Base-by-base conservation (phyloP, 2,797 vertebrate genomes). In the Mormyrops attenuatus region DNA sequence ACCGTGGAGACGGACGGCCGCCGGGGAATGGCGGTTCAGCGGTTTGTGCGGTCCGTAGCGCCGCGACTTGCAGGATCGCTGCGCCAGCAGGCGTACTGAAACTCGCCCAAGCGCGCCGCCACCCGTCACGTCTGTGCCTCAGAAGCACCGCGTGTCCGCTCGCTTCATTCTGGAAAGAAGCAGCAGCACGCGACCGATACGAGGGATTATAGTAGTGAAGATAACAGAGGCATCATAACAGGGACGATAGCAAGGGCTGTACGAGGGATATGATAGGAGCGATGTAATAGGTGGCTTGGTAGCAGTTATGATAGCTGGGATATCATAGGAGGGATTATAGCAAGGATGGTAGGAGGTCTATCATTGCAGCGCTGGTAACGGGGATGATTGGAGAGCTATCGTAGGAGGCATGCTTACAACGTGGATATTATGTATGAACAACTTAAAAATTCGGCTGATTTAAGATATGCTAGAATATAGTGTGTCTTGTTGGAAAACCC, bases 71-170 rank as follows among this genome's bases (percentile, higher is more conserved):
- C 30, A 38, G 30, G 66, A 15, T 73, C 30, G 77, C 77, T 82
- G 77, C 77, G 77, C 77, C 38, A 82, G 77, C 77, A 47, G 77
- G 77, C 77, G 20, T n/a, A 82, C 17, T 82, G 77, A 82, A 44
- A 82, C 38, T 6, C 41, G 77, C 15, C 77, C 77, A n/a, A 47
- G 38, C 38, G 38, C 77, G 77, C 77, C 38, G 77, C 77, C 77
- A 82, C 30, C 17, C 77, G 77, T 82, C 77, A 47, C 17, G 77
- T 82, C 77, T 82, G 77, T 20, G 41, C 77, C 77, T 73, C 77
- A 47, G 77, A 44, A 44, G 15, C 73, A 26, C 73, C 6, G 15
- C 73, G 8, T 41, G 73, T 44, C 73, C 38, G 17, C 73, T 44
- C 17, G 7, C 73, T 80, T 44, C 73, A 44, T 80, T 41, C 73